phyloP scores from a whole-genome alignment of 2,797 vertebrate species.

The Odontamblyopus lacepedii region DNA sequence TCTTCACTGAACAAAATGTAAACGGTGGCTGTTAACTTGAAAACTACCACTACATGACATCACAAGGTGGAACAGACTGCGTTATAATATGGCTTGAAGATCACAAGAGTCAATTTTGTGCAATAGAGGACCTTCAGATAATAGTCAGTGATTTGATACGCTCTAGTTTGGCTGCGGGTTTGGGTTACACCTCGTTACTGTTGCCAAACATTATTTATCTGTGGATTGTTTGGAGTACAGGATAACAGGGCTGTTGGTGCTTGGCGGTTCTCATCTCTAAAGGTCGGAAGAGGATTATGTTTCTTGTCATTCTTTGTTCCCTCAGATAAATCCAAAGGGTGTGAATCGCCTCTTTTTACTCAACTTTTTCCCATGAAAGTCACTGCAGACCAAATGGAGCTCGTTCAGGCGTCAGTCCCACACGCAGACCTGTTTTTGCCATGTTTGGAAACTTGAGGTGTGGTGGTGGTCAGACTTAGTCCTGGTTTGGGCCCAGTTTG shows the following conservation, averaged over 20 bases:
- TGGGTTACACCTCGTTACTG: not conserved
- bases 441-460: not conserved
- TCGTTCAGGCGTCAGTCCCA: not conserved
- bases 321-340: slow-evolving; percentile 50
- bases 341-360: slow-evolving; percentile 48
- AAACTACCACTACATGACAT: no score
- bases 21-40: no score
- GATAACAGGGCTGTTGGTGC: slow-evolving; percentile 18
- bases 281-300: slow-evolving; percentile 63
- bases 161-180: not conserved
- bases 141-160: not conserved
- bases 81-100: no score
- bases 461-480: not conserved
- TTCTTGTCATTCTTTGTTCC: slow-evolving; percentile 51
- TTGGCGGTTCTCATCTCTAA: slow-evolving; percentile 41
- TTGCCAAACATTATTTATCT: not conserved
- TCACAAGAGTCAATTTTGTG: no score
- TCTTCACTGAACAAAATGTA: no score
- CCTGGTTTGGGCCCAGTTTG: not conserved
- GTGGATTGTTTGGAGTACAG: not conserved
- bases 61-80: no score
- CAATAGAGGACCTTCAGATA: no score
- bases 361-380: slow-evolving; percentile 49
- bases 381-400: slow-evolving; percentile 6
- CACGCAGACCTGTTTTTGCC: not conserved